phyloP scores from a whole-genome alignment of 2,888 invertebrate species.

The Cancer borealis region DNA sequence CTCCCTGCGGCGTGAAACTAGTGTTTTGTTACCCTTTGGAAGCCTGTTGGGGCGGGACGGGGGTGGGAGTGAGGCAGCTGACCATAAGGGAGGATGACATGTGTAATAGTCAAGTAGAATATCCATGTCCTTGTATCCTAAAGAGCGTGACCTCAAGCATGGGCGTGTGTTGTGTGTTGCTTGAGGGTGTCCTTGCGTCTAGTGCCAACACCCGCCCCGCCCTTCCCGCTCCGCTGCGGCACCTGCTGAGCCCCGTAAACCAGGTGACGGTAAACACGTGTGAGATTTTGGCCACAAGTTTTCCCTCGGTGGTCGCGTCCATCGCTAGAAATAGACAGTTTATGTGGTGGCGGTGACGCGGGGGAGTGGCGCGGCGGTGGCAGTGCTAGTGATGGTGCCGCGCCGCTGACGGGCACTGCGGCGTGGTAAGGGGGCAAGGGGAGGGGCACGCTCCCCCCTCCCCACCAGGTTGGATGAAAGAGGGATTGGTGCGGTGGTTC shows the following conservation, averaged over 20 bases:
- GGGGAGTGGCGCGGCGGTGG: constrained; percentile 3
- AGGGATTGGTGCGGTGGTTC: background rate
- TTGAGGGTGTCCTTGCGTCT: background rate
- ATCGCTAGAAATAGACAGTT: constrained; percentile 27
- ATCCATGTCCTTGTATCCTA: background rate
- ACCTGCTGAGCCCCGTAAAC: constrained; percentile 27
- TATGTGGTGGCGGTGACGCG: constrained; percentile 32
- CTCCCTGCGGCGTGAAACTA: too few species aligned
- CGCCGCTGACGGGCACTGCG: background rate
- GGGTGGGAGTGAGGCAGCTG: too few species aligned
- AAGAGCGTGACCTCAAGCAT: too few species aligned
- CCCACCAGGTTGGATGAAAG: too few species aligned
- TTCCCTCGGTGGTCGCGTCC: constrained; percentile 26
- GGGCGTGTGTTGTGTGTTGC: background rate
- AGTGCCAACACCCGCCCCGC: background rate
- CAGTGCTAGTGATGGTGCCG: background rate
- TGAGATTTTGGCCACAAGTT: constrained; percentile 7
- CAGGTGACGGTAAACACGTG: constrained; percentile 27
- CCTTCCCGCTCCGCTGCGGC: background rate
- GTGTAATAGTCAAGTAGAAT: background rate
- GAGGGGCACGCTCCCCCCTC: too few species aligned
- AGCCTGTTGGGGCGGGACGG: too few species aligned
- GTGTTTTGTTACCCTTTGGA: too few species aligned
- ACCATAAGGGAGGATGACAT: too few species aligned
- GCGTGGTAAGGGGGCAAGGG: background rate